A percentile compares a stretch with the other conserved stretches of the same genome.
These are phyloP conservation scores for Darevskia mixta DNA, from an alignment of 2,797 vertebrate genomes.

Conservation along the genomic window DNA sequence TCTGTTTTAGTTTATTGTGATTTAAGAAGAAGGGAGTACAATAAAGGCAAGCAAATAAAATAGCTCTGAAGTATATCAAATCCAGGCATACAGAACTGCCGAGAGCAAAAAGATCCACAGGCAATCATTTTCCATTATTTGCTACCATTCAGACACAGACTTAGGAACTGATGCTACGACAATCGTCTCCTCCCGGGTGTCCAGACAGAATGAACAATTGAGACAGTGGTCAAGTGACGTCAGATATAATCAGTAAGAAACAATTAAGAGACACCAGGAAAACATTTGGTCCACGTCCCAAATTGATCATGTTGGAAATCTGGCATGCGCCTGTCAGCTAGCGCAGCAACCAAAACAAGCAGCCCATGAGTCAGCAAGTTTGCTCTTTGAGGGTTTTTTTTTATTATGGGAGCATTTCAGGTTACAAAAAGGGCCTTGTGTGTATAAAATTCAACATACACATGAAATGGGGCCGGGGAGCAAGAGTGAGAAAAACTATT, in stretches of 20 bases:
- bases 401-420: slow-evolving; percentile 14
- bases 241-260: slow-evolving; percentile 13
- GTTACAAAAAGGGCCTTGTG: slow-evolving; percentile 12
- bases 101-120: not conserved
- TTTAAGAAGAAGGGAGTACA: slow-evolving; percentile 1
- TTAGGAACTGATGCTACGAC: not conserved
- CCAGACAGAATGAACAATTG: not conserved
- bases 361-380: slow-evolving; percentile 16
- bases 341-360: slow-evolving; percentile 26
- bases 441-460: not conserved
- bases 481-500: not conserved
- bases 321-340: not conserved
- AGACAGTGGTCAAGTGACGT: not conserved
- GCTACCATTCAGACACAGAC: not conserved
- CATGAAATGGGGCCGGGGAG: not conserved
- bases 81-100: not conserved
- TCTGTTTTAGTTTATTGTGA: slow-evolving; percentile 29
- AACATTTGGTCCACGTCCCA: slow-evolving; percentile 10
- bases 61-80: slow-evolving; percentile 5
- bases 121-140: not conserved
- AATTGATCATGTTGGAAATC: not conserved
- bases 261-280: not conserved
- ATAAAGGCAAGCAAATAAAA: slow-evolving; percentile 1
- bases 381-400: slow-evolving; percentile 1
- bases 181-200: not conserved